phyloP scores from a whole-genome alignment of 2,113 vertebrate species.

The Prinia subflava region DNA sequence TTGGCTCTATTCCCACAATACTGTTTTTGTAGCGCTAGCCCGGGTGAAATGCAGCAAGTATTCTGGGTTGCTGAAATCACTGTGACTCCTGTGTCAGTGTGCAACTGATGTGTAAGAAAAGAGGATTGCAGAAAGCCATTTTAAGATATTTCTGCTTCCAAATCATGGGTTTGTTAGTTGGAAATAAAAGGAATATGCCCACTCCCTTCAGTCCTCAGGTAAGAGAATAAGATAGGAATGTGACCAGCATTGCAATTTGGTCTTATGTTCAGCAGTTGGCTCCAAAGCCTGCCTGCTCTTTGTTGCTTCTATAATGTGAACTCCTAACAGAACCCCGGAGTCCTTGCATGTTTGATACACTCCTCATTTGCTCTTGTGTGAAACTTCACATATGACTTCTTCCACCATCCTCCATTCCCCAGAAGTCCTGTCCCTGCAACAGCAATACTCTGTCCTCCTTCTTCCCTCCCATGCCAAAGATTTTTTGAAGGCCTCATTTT shows the following conservation, averaged over 20 bases:
- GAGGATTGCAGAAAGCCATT: neutral
- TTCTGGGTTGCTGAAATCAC: neutral
- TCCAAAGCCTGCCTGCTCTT: neutral
- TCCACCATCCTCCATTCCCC: neutral
- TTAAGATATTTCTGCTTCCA: neutral
- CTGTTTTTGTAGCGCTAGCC: neutral
- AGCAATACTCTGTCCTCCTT: neutral
- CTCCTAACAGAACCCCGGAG: neutral
- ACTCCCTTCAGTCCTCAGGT: neutral
- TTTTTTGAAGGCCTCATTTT: neutral
- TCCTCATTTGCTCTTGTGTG: neutral
- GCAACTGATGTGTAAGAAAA: neutral
- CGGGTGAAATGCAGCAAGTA: neutral
- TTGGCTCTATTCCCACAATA: neutral
- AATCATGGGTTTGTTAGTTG: neutral
- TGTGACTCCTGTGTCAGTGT: neutral
- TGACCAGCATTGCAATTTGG: neutral
- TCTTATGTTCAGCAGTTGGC: neutral
- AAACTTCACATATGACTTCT: neutral
- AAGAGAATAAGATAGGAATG: neutral
- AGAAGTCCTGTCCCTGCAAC: neutral
- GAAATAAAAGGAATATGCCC: neutral
- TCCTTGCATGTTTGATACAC: neutral
- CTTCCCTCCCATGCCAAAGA: neutral
- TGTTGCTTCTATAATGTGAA: neutral